Conservation (phyloP, 2,113 vertebrate species). For the Tenebrosternarchus preto region DNA sequence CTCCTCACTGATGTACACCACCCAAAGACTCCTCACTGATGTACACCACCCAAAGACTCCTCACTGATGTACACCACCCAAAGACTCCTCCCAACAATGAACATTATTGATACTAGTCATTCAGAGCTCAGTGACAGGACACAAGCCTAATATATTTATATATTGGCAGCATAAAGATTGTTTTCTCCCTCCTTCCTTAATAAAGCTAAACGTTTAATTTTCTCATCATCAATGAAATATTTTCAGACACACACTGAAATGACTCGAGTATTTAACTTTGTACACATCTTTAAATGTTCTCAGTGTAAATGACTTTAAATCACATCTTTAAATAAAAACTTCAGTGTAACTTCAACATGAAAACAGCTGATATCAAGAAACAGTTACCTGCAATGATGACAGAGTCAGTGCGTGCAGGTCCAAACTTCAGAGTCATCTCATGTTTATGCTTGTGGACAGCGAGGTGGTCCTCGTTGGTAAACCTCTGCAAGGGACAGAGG, state of each 20-base stretch:
- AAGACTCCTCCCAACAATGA: not conserved
- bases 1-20: not conserved
- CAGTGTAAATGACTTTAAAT: not conserved
- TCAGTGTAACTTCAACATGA: too few relatives aligned
- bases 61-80: not conserved
- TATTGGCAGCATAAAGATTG: too few relatives aligned
- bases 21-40: not conserved
- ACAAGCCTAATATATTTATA: too few relatives aligned
- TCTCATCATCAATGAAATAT: not conserved
- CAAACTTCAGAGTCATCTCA: conserved; percentile 97
- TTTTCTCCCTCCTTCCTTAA: too few relatives aligned
- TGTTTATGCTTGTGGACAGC: conserved; percentile 99
- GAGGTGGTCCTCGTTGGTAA: conserved; percentile 99
- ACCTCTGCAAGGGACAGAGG: conserved; percentile 79
- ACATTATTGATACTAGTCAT: too few relatives aligned
- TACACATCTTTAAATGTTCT: not conserved
- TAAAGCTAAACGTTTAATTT: not conserved
- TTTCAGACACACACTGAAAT: not conserved
- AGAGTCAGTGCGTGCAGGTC: conserved; percentile 92
- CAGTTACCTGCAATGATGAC: conserved; percentile 95
- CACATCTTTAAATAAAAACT: too few relatives aligned
- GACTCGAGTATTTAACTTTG: not conserved
- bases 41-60: not conserved
- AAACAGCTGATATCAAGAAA: not conserved
- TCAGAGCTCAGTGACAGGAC: not conserved